phyloP scores from a whole-genome alignment of 2,888 invertebrate genomes.

The Holacanthella duospinosa region DNA sequence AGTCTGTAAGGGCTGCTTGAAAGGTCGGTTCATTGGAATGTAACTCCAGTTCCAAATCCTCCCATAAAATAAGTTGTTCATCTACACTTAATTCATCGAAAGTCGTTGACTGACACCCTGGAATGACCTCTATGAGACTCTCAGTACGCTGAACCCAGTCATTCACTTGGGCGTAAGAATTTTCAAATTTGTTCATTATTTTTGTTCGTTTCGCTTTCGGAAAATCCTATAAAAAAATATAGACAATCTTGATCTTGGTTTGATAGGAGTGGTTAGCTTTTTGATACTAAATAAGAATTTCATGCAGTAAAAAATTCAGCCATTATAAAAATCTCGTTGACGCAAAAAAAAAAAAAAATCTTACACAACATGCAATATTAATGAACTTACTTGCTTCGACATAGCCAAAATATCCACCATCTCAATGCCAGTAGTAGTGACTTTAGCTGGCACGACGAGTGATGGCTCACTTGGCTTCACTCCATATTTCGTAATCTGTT shows the following conservation, averaged over 20 bases:
- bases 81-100: constrained; percentile 46
- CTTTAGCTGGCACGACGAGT: not conserved
- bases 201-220: constrained; percentile 36
- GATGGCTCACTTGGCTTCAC: constrained; percentile 18
- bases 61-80: constrained; percentile 48
- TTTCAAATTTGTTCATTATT: constrained; percentile 34
- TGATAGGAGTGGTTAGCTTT: no score
- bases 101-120: constrained; percentile 36
- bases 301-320: not conserved
- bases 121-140: constrained; percentile 27
- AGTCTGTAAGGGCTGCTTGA: not conserved
- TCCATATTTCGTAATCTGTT: constrained; percentile 33
- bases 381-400: constrained; percentile 27
- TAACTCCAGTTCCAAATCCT: constrained; percentile 43
- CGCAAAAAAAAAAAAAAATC: no score
- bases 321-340: no score
- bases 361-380: no score
- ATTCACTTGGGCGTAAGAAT: constrained; percentile 22
- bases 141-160: constrained; percentile 36
- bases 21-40: not conserved
- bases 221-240: constrained; percentile 27
- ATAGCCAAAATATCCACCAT: constrained; percentile 35
- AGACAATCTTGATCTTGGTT: not conserved
- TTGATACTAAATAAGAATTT: not conserved
- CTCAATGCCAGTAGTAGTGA: constrained; percentile 17